A percentile compares a stretch with the other conserved stretches of the same genome.
Evolutionary conservation across 2,113 vertebrate species (phyloP).

Genomic region (Ammodytes marinus): DNA sequence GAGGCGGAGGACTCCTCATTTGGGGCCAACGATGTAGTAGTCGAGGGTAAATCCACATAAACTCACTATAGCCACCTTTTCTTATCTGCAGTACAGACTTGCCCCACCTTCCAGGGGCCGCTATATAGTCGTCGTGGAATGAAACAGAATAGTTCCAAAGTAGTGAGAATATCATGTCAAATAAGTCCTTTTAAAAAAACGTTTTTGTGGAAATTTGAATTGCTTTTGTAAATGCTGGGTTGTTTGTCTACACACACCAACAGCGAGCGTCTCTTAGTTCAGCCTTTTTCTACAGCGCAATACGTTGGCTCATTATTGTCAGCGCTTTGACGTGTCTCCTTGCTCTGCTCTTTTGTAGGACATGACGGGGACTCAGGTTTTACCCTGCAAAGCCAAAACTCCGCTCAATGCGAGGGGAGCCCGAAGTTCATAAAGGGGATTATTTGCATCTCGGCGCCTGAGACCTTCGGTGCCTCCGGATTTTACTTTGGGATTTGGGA

Average conservation of each 20-base stretch:
- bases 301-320: constrained; percentile 72
- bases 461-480: constrained; percentile 80
- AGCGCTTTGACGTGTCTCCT: constrained; percentile 74
- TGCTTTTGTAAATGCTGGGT: constrained; percentile 17
- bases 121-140: not conserved
- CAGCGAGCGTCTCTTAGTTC: constrained; percentile 48
- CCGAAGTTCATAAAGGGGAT: constrained; percentile 85
- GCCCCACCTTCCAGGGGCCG: constrained; percentile 4
- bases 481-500: constrained; percentile 84
- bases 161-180: not conserved
- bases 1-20: constrained; percentile 9
- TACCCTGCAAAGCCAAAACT: constrained; percentile 76
- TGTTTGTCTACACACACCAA: constrained; percentile 58
- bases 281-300: constrained; percentile 52
- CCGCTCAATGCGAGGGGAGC: constrained; percentile 80
- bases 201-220: constrained; percentile 8
- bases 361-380: constrained; percentile 84
- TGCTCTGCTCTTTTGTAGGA: constrained; percentile 81
- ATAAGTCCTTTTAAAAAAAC: not conserved
- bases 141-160: not conserved
- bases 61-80: constrained; percentile 46
- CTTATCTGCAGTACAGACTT: constrained; percentile 30
- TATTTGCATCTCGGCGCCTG: constrained; percentile 84
- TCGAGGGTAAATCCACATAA: constrained; percentile 49
- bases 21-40: constrained; percentile 36